Base-by-base conservation (phyloP, 2,113 vertebrate genomes). In the Potamarius usumacintae region DNA sequence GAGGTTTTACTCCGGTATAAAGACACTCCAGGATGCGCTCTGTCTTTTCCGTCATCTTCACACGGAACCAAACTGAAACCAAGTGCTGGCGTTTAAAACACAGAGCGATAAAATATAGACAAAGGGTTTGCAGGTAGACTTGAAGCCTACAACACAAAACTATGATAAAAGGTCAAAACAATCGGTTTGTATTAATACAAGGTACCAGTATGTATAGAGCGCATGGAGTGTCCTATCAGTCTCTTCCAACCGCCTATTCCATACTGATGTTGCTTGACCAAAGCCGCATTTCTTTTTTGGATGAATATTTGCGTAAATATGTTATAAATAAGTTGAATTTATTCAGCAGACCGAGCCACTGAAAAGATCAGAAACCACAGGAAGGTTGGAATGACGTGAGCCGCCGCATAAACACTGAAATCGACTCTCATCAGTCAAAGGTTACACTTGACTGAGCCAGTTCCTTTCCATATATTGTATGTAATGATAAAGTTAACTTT, bases 381-480 rank as follows among this genome's bases (percentile, higher is more conserved):
- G 82, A 79, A 69, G 67, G 27, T 18, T 22, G 18, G 20, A 27
- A 72, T 72, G 85, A 84, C 7, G 30, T 58, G 63, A 74, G 83
- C 62, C 42, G 62, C 74, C 42, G 62, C 74, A 89, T 71, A 71
- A 63, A 78, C 67, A 57, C 30, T 63, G 84, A 82, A 17, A 74
- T 80, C 82, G 57, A 60, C 78, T 76, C 77, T 82, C 63, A 25
- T 50, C 74, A 48, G n/a, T 72, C 50, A 65, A 89, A 85, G 89
- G 62, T 69, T 57, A 55, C 34, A 4, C 58, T 76, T n/a, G 71
- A 77, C 67, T 63, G 62, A 71, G 34, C 53, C n/a, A 27, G 58
- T 42, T 50, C 22, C 27, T 85, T 67, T 82, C 27, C 34, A 48
- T 52, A 67, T 18, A 2, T 48, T 52, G 60, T 12, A 2, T 48